phyloP scores from a whole-genome alignment of 2,113 vertebrate genomes.

The Cyprinodon tularosa region DNA sequence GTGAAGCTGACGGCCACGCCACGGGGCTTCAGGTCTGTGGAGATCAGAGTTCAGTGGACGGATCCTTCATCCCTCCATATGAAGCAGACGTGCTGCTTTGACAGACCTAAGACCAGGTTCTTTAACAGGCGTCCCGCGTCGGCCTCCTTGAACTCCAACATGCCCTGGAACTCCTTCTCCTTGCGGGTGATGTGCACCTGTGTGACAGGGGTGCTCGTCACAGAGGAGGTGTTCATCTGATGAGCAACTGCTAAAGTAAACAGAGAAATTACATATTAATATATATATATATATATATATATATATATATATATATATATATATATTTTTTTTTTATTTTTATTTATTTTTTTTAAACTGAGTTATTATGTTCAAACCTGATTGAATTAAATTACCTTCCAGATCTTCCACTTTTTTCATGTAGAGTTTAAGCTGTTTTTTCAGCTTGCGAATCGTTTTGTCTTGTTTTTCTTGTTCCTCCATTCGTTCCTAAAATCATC shows the following conservation, averaged over 20 bases:
- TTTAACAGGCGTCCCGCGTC: conserved; percentile 90
- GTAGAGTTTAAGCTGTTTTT: conserved; percentile 92
- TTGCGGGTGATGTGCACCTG: conserved; percentile 90
- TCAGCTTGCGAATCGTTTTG: conserved; percentile 90
- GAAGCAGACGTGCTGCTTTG: neutral
- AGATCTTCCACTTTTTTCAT: conserved; percentile 89
- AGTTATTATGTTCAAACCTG: neutral
- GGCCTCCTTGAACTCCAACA: conserved; percentile 92
- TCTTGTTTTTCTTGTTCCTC: conserved; percentile 94
- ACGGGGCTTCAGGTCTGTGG: conserved; percentile 90
- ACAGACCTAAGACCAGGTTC: conserved; percentile 87
- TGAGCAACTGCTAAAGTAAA: conserved; percentile 74
- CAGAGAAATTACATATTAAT: neutral
- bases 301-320: too few relatives aligned
- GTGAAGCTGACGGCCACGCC: conserved; percentile 91
- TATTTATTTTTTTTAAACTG: neutral
- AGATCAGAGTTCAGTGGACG: neutral
- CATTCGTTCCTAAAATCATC: conserved; percentile 86
- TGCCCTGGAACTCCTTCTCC: conserved; percentile 94
- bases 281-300: too few relatives aligned
- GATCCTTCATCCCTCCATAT: too few relatives aligned
- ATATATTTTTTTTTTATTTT: neutral
- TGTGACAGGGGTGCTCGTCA: conserved; percentile 81
- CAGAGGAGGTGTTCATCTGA: conserved; percentile 66
- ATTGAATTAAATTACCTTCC: conserved; percentile 83